A percentile compares a stretch with the other conserved stretches of the same genome.
These are phyloP conservation scores for Chelonus insularis DNA, from an alignment of 1,140 invertebrate genomes.

Conservation along the genomic window DNA sequence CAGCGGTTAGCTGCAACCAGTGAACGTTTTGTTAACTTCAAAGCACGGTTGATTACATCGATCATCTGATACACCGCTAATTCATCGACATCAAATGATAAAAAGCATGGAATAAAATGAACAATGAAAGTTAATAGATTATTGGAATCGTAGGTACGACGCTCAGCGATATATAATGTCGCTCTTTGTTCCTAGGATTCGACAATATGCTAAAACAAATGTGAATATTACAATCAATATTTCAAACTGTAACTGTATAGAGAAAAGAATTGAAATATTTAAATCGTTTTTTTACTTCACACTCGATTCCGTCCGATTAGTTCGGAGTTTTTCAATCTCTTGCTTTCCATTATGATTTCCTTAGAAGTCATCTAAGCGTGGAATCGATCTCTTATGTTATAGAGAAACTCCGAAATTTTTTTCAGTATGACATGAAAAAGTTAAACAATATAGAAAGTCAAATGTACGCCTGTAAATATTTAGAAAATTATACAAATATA, in stretches of 20 bases:
- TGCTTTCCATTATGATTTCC: slow-evolving; percentile 6
- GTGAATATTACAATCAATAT: not conserved
- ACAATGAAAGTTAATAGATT: slow-evolving; percentile 5
- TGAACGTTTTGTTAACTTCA: slow-evolving; percentile 88
- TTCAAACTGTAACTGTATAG: not conserved
- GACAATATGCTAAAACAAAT: not conserved
- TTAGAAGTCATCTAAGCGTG: slow-evolving; percentile 9
- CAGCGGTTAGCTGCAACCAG: slow-evolving; percentile 82
- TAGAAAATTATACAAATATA: too few relatives aligned
- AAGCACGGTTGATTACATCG: slow-evolving; percentile 83
- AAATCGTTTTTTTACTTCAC: slow-evolving; percentile 14
- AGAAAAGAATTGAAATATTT: not conserved
- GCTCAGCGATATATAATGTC: slow-evolving; percentile 44
- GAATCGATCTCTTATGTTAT: not conserved
- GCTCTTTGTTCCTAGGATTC: slow-evolving; percentile 57
- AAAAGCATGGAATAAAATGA: slow-evolving; percentile 17
- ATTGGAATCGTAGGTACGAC: slow-evolving; percentile 52
- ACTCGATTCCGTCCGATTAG: slow-evolving; percentile 14
- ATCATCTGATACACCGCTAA: slow-evolving; percentile 67
- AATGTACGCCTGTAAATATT: too few relatives aligned
- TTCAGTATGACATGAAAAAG: too few relatives aligned
- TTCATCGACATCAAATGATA: slow-evolving; percentile 15
- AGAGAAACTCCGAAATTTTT: not conserved
- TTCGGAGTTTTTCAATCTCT: not conserved
- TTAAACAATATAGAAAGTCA: too few relatives aligned